Evolutionary conservation across 64 coral and sea anemone genomes (phyloP), one percentile per base, ranked within the genome.

Genomic region (Porites australiensis): DNA sequence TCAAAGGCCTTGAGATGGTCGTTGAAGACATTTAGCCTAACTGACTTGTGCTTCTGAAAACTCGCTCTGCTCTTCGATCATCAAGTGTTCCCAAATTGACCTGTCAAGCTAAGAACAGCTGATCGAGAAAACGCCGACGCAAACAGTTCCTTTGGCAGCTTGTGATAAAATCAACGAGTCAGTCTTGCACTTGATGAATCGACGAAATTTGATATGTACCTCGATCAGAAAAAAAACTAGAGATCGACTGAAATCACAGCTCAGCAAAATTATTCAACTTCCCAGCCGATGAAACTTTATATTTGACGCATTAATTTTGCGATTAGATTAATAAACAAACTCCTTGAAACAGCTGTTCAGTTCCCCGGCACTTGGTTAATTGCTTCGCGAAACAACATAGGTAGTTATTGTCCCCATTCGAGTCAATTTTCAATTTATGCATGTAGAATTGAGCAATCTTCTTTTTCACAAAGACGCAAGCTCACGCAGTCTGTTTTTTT

Each of bases 11-110:
- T n/a, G 62, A 47, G 18, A 10, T 66, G 23, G 87, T 74, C 61
- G 88, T 79, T 22, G 79, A 77, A 54, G 68, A 78, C 87, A 69
- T 84, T 94, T 93, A 37, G 81, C 45, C 47, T 46, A 43, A 57
- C n/a, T 44, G n/a, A 83, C 58, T 92, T 18, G 27, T 37, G 1
- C 15, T 64, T 62, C 16, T 15, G n/a, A 62, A 81, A 81, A 16
- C 58, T 58, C 5, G 13, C 78, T 16, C 3, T 67, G 27, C 27
- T 37, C 27, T 37, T 37, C 27, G 27, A 6, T 19, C 5, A 51
- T 22, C 16, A 50, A 84, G 62, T 64, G 19, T n/a, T 82, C 44
- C 0, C 37, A 84, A 68, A 50, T 76, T 76, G 50, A 21, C 18
- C 75, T 78, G 8, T 78, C 49, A 11, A 37, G 27, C 27, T 37